Base-by-base conservation (phyloP, 2,797 vertebrate genomes). In the Lutjanus argentimaculatus region DNA sequence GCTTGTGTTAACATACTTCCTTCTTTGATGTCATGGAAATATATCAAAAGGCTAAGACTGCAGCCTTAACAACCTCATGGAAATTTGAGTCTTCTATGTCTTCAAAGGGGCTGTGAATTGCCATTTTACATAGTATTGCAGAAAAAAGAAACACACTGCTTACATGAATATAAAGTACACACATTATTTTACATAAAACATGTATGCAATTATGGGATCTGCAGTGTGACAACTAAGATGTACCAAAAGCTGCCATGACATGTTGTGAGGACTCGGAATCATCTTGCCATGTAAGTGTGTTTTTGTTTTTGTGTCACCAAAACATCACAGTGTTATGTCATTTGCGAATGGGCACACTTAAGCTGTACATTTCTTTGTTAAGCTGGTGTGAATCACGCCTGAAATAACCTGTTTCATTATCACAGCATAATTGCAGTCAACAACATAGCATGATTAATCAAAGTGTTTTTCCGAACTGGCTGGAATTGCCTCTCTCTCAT, bases 381-480 rank as follows among this genome's bases (percentile, higher is more conserved):
- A 40, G 45, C 43, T 57, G 56, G 36, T 77, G 79, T 76, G 62
- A 89, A 84, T 84, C 78, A 51, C 1, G 15, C 56, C 82, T 72
- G 73, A 85, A 85, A 85, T 79, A 88, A 77, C 79, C 80, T 43
- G 63, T 88, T 87, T 86, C 75, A 82, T 88, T 88, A 82, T 80
- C 75, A 55, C 40, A 56, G 67, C 52, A 16, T 84, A 89, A 90
- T 87, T 89, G 85, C 79, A 84, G 85, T 85, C 74, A 90, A 80
- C 89, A 89, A 79, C 87, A 83, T 77, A 42, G 77, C 83, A 61
- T 42, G 77, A 89, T 90, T 85, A 89, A 91, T 92, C 83, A 87
- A 88, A 88, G 79, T 71, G 88, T 90, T 89, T 88, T 88, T 67
- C 70, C 15, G 6, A 82, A 81, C 46, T 6, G 51, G 72, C 72